Conservation (phyloP, 2,113 vertebrate species). For the Muscicapa adusta region DNA sequence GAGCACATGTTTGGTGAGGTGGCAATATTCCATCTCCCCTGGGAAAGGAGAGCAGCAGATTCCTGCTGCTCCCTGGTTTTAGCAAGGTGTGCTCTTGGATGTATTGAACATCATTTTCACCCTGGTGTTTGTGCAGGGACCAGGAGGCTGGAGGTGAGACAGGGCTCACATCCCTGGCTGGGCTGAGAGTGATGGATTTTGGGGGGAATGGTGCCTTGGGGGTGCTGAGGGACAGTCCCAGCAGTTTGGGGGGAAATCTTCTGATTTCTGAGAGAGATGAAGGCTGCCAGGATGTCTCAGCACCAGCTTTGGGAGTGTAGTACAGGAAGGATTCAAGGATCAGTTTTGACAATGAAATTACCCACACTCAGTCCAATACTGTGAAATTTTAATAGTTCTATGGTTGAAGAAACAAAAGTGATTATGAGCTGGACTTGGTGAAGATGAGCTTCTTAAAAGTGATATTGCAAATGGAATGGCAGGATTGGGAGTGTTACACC, state of each 20-base stretch:
- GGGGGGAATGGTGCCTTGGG: too few species aligned
- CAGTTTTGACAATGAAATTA: not conserved
- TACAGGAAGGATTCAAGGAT: not conserved
- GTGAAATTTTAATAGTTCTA: not conserved
- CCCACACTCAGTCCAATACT: not conserved
- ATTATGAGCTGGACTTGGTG: not conserved
- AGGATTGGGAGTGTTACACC: not conserved
- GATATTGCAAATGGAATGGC: not conserved
- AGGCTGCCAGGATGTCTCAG: not conserved
- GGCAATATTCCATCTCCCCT: not conserved
- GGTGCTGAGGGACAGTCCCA: too few species aligned
- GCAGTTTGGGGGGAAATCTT: not conserved
- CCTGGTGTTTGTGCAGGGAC: not conserved
- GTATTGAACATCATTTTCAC: not conserved
- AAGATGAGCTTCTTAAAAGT: not conserved
- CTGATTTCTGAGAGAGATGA: not conserved
- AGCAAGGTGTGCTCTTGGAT: too few species aligned
- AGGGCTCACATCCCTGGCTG: fast-evolving
- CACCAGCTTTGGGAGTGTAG: not conserved
- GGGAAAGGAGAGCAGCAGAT: not conserved
- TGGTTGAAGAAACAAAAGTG: not conserved
- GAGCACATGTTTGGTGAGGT: not conserved
- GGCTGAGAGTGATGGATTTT: fast-evolving
- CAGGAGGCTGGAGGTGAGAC: not conserved
- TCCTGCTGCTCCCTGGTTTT: not conserved